Evolutionary conservation across 2,113 vertebrate genomes (phyloP), one percentile per base, ranked within the genome.

Genomic region (Andinoacara biseriatus): DNA sequence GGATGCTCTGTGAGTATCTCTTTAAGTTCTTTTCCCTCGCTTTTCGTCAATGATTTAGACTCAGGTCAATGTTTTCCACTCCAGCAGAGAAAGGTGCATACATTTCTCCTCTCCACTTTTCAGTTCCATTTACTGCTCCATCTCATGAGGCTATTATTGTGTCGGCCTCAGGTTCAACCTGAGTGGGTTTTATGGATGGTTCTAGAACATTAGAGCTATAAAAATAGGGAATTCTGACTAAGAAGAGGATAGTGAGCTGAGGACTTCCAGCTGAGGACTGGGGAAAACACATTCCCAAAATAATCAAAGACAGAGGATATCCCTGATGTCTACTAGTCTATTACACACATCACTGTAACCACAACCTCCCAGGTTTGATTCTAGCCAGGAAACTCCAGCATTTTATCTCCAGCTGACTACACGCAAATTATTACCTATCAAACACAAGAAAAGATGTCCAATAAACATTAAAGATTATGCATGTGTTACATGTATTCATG

Each of bases 21-120:
- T 82, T 88, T 78, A 74, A 86, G 80, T 81, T 58, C n/a, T 58
- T 58, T 62, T 72, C 24, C 40, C 43, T 69, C 18, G 5, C 65
- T 85, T 85, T 90, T 91, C 80, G 40, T 91, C 80, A 90, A 74
- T 89, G 87, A 90, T 90, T 92, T 89, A 90, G 82, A 87, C 52
- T 33, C 9, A 2, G 80, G 84, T 90, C 88, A 82, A 22, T 84
- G 83, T 91, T 90, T 93, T 90, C 85, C 85, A 81, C 86, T 86
- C 67, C 81, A 91, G 81, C 82, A 84, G 84, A 89, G 80, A 88
- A 81, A 76, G 80, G 78, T 84, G 85, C 83, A 88, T 81, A 86
- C 72, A 84, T 88, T 86, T 83, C 61, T 78, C 61, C 82, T 78
- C 86, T 83, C 82, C 26, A 11, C 77, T 35, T 63, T 83, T 86